These are phyloP conservation scores for Latrodectus elegans DNA, from an alignment of 2,888 invertebrate genomes.

Conservation along the genomic window DNA sequence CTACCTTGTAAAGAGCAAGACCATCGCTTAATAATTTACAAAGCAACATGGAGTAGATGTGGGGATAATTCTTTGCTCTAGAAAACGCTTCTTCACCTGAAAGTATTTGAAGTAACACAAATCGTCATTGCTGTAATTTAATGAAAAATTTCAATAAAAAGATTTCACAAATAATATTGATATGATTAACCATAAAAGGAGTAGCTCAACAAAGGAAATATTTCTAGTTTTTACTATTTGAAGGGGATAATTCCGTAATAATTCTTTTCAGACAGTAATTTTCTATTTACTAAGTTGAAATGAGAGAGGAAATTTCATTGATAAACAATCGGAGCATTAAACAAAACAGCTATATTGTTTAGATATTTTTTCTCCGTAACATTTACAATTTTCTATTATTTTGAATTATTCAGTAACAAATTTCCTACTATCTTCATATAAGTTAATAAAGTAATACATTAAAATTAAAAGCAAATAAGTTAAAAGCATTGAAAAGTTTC, in stretches of 20 bases:
- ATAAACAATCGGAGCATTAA: neutral
- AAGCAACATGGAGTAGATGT: constrained; percentile 91
- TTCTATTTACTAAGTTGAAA: neutral
- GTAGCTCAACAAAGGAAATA: neutral
- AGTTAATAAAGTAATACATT: too few species aligned
- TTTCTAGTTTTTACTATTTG: neutral
- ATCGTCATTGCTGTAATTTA: neutral
- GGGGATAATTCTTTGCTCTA: constrained; percentile 94
- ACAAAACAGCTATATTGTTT: neutral
- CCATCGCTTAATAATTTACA: constrained; percentile 97
- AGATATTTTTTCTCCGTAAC: neutral
- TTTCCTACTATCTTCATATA: too few species aligned
- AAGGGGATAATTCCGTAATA: neutral
- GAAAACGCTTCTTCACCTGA: constrained; percentile 93
- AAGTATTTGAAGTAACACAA: constrained; percentile 1
- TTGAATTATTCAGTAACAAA: too few species aligned
- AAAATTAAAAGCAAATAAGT: too few species aligned
- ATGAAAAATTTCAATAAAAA: too few species aligned
- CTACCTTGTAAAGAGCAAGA: constrained; percentile 87
- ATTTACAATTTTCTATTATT: too few species aligned
- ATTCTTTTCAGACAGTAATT: neutral
- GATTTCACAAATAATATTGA: neutral
- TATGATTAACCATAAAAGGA: neutral
- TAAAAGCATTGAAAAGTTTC: too few species aligned
- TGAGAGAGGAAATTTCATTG: neutral